These are phyloP conservation scores for Orussus abietinus DNA, from an alignment of 1,140 invertebrate species.

Conservation along the genomic window DNA sequence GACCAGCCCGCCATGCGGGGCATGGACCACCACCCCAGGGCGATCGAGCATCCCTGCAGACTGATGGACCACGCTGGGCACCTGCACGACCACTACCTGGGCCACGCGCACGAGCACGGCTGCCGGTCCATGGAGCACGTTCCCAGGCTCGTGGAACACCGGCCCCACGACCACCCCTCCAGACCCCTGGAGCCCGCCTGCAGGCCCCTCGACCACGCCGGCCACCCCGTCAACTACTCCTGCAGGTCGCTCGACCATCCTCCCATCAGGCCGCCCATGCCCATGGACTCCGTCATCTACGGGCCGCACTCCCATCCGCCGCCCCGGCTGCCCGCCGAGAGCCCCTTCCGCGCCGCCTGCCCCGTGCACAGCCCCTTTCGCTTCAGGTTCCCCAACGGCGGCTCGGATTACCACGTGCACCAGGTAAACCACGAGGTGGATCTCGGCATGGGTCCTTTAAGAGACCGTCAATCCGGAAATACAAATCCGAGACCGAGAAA, in stretches of 20 bases:
- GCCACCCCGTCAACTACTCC: slow-evolving; percentile 41
- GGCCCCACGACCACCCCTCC: slow-evolving; percentile 31
- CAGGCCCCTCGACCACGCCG: slow-evolving; percentile 29
- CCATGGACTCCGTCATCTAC: slow-evolving; percentile 47
- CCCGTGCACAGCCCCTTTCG: slow-evolving; percentile 64
- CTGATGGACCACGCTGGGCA: slow-evolving; percentile 40
- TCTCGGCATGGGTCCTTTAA: slow-evolving; percentile 14
- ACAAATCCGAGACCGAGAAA: no score
- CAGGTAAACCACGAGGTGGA: slow-evolving; percentile 45
- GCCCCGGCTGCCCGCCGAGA: slow-evolving; percentile 37
- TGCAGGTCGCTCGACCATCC: slow-evolving; percentile 47
- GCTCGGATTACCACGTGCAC: slow-evolving; percentile 53
- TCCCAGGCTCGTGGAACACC: slow-evolving; percentile 36
- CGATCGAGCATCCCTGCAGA: slow-evolving; percentile 38
- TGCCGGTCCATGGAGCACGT: slow-evolving; percentile 47
- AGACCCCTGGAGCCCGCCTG: slow-evolving; percentile 15
- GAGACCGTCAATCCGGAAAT: no score
- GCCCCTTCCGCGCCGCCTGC: slow-evolving; percentile 51
- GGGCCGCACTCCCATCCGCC: slow-evolving; percentile 42
- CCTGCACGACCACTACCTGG: slow-evolving; percentile 40
- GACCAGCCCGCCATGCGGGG: slow-evolving; percentile 35
- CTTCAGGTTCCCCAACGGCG: slow-evolving; percentile 59
- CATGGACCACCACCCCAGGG: slow-evolving; percentile 21
- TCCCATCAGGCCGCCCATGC: slow-evolving; percentile 38
- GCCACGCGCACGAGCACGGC: slow-evolving; percentile 37